These are phyloP conservation scores for Chrysocyon brachyurus DNA, from an alignment of 2,797 vertebrate species.

Conservation along the genomic window DNA sequence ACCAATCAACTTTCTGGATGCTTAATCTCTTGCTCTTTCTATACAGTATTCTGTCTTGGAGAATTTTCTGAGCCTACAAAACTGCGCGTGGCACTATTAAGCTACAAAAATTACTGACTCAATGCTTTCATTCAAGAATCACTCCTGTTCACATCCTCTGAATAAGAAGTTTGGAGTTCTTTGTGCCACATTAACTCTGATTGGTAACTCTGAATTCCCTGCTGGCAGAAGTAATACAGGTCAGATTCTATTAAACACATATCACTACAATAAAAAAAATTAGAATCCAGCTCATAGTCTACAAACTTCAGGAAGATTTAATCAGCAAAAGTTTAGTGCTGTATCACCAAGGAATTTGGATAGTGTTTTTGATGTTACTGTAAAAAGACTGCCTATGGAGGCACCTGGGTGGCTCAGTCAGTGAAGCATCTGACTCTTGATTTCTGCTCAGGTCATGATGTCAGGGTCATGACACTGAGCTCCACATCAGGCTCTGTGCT, in stretches of 20 bases:
- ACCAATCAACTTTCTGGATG: neutral
- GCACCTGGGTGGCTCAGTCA: neutral
- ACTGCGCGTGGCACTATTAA: constrained; percentile 20
- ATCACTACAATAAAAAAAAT: constrained; percentile 52
- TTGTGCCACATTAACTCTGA: constrained; percentile 69
- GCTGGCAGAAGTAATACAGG: constrained; percentile 73
- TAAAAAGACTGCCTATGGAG: neutral
- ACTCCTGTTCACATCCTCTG: constrained; percentile 44
- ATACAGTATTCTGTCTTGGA: neutral
- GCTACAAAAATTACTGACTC: constrained; percentile 71
- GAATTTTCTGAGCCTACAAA: neutral
- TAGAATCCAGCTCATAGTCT: constrained; percentile 38
- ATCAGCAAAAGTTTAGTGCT: constrained; percentile 26
- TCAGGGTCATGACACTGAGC: neutral
- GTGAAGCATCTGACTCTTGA: neutral
- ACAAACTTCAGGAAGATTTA: constrained; percentile 50
- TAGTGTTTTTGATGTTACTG: neutral
- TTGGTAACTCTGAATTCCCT: constrained; percentile 65
- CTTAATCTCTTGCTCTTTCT: neutral
- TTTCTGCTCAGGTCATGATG: neutral
- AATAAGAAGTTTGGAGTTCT: constrained; percentile 53
- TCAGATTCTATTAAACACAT: constrained; percentile 74
- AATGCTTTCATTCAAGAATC: constrained; percentile 47
- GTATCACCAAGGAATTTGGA: neutral
- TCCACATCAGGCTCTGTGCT: neutral